Base-by-base conservation (phyloP, 2,888 invertebrate species). In the Ceriagrion tenellum region DNA sequence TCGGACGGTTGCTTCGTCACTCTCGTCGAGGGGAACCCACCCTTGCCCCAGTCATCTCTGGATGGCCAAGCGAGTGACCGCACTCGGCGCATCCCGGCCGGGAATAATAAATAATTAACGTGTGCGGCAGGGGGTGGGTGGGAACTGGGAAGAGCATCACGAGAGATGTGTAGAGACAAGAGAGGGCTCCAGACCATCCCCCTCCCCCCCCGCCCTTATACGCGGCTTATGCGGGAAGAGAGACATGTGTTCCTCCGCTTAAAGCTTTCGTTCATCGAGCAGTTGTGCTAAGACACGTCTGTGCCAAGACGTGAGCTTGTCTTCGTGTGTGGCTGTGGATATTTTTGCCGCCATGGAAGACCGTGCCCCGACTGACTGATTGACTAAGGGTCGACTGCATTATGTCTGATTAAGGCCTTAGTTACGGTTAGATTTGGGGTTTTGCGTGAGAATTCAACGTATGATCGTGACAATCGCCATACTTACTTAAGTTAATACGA, bases 181-280 rank as follows among this genome's bases (percentile, higher is more conserved):
- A 47, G 47, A 20, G 47, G 8, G 47, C 47, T 47, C 47, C 47
- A 2, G 47, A 4, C 18, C 18, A 12, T 59, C 59, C 47, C 30
- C 35, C 16, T 3, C 16, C 30, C 81, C 81, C 4, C 30, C 30
- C 74, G n/a, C n/a, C n/a, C n/a, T 10, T 16, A 23, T 0, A 30
- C 74, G 16, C n/a, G 69, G 69, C 69, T 69, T n/a, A 69, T n/a
- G 26, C 6, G 69, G 69, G 8, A 16, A n/a, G 23, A 40, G 23
- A 23, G 89, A 89, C 55, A 89, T 88, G 88, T 47, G 88, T 88
- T 89, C 55, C 89, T 55, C 89, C n/a, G 89, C 55, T 55, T 26
- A 16, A 55, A 55, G 89, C 26, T n/a, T 89, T 55, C 89, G 55
- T 23, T 55, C 26, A 89, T 89, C 89, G 47, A 89, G 55, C 89